These are phyloP conservation scores for Copidosoma floridanum DNA, from an alignment of 1,140 invertebrate genomes.

Conservation along the genomic window DNA sequence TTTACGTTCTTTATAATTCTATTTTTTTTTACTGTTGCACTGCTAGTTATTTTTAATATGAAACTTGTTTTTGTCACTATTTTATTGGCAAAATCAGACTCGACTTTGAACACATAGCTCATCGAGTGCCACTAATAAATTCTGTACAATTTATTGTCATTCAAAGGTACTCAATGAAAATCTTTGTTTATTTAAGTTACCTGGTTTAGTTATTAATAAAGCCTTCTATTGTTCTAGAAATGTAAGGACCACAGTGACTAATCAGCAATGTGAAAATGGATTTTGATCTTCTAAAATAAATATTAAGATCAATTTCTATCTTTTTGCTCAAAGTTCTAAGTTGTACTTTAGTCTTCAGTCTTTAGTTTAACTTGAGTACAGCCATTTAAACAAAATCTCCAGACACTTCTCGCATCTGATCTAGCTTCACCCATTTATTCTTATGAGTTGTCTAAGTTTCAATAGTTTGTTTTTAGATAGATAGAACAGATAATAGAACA, in stretches of 20 bases:
- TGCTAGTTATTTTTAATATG: conserved; percentile 79
- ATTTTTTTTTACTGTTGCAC: conserved; percentile 76
- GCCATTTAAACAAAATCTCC: conserved; percentile 64
- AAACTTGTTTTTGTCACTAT: conserved; percentile 86
- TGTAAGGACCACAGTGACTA: conserved; percentile 57
- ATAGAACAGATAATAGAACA: no score
- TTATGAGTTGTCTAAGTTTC: conserved; percentile 30
- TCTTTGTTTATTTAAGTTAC: background rate
- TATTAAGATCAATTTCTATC: conserved; percentile 84
- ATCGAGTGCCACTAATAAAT: conserved; percentile 45
- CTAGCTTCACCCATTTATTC: conserved; percentile 46
- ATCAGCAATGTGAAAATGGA: conserved; percentile 65
- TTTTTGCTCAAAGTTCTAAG: conserved; percentile 86
- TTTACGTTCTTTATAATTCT: conserved; percentile 64
- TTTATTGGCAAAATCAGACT: conserved; percentile 70
- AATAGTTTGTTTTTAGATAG: conserved; percentile 39
- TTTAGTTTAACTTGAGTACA: conserved; percentile 74
- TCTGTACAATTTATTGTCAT: conserved; percentile 38
- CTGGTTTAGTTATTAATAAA: conserved; percentile 40
- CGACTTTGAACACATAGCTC: conserved; percentile 83
- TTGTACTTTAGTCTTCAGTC: conserved; percentile 78
- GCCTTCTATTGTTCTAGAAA: conserved; percentile 40
- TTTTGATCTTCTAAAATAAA: conserved; percentile 67
- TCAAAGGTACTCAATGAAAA: conserved; percentile 5
- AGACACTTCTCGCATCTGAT: conserved; percentile 44